Evolutionary conservation across 2,113 vertebrate species (phyloP), one percentile per base, ranked within the genome.

Genomic region (Alligator sinensis): DNA sequence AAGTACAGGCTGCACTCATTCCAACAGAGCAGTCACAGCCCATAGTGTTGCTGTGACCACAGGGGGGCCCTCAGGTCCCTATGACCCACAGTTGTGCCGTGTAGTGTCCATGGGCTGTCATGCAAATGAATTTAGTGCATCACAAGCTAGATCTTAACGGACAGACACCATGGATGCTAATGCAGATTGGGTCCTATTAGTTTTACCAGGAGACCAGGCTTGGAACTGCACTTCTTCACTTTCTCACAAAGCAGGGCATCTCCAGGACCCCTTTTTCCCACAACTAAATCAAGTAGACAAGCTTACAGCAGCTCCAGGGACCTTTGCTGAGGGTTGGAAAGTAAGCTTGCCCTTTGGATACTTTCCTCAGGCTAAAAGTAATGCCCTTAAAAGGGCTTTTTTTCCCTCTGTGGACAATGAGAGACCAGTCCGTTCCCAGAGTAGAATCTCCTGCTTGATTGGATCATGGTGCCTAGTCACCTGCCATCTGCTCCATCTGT

Each of bases 391-490:
- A 58, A 11, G 83, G 30, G 72, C 2, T 0, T 77, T 80, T 64
- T 34, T 34, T 34, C 88, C 55, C 28, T 16, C 66, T 21, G 0
- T 1, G 81, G 47, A 64, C 38, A 11, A 38, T 64, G 72, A 77
- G 4, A n/a, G 87, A 75, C 25, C 38, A 27, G 6, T 28, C 72
- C 14, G 1, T 63, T 72, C 83, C 21, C 77, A 82, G 77, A 38
- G 83, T 22, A 10, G 62, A 89, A 58, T 74, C 78, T 30, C 55
- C 22, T 5, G 22, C 55, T 9, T 6, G 64, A n/a, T 34, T 70
- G 38, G 79, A 47, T 77, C 38, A 3, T 0, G 0, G 8, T 21
- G 25, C 17, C 64, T 66, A 74, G 72, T 74, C 9, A 2, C 62
- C 19, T 1, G 55, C 64, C 90, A 91, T 78, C 9, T 8, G 64